Conservation (phyloP, 2,888 invertebrate species). For the Drosophila diplacantha region DNA sequence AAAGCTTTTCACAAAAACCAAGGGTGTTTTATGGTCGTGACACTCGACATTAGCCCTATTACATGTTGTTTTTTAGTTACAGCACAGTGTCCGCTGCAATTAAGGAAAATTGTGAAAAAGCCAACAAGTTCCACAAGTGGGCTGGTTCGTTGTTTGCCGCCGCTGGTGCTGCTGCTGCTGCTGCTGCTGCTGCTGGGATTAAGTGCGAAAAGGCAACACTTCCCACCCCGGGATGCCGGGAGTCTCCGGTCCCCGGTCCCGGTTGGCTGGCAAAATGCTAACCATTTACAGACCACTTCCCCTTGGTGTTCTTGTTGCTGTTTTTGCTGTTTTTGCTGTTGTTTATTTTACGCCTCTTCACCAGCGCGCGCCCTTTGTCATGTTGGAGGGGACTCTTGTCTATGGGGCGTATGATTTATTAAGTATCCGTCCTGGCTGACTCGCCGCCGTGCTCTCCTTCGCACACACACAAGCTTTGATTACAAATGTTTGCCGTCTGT, state of each 20-base stretch:
- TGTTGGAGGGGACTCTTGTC: slow-evolving; percentile 39
- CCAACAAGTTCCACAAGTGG: slow-evolving; percentile 70
- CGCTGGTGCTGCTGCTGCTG: slow-evolving; percentile 3
- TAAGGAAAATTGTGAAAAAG: slow-evolving; percentile 68
- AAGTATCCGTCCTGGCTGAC: slow-evolving; percentile 51
- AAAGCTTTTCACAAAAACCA: slow-evolving; percentile 3
- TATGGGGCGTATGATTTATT: slow-evolving; percentile 67
- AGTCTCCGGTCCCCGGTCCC: slow-evolving; percentile 23
- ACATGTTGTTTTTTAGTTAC: slow-evolving; percentile 25
- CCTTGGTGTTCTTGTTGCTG: slow-evolving; percentile 17
- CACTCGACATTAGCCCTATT: slow-evolving; percentile 16
- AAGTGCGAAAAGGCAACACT: slow-evolving; percentile 46
- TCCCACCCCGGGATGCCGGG: slow-evolving; percentile 13
- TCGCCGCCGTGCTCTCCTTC: slow-evolving; percentile 37
- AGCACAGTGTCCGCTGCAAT: slow-evolving; percentile 51
- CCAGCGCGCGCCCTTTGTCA: slow-evolving; percentile 12
- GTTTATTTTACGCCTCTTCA: slow-evolving; percentile 12
- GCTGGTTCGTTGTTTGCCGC: slow-evolving; percentile 32
- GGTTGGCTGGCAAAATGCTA: slow-evolving; percentile 56
- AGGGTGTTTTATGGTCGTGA: slow-evolving; percentile 13
- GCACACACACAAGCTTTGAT: slow-evolving; percentile 52
- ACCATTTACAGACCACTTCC: slow-evolving; percentile 54
- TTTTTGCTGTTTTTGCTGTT: slow-evolving; percentile 4
- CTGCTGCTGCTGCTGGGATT: slow-evolving; percentile 16
- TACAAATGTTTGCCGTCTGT: slow-evolving; percentile 48